These are phyloP conservation scores for Zaprionus capensis DNA, from an alignment of 1,140 invertebrate species.

Conservation along the genomic window DNA sequence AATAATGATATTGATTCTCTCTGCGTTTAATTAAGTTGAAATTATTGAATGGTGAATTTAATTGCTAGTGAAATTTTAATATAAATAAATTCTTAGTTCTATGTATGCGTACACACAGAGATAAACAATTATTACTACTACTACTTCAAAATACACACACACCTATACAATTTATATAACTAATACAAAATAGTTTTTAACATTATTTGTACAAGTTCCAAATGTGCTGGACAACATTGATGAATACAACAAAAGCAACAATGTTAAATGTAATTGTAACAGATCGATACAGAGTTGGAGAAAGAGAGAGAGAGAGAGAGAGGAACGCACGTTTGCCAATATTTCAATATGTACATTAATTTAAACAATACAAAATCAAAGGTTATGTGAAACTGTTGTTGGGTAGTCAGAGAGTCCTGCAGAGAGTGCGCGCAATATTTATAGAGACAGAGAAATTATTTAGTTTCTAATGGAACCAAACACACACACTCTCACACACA, in stretches of 20 bases:
- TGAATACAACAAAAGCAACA: conserved; percentile 34
- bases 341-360: conserved; percentile 63
- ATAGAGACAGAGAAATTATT: conserved; percentile 66
- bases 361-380: conserved; percentile 51
- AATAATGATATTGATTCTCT: conserved; percentile 69
- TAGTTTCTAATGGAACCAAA: conserved; percentile 63
- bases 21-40: conserved; percentile 70
- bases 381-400: conserved; percentile 70
- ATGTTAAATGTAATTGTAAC: conserved; percentile 27
- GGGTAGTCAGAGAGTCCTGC: conserved; percentile 14
- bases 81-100: conserved; percentile 77
- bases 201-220: conserved; percentile 54
- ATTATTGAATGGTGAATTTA: conserved; percentile 78
- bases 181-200: conserved; percentile 67
- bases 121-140: conserved; percentile 6
- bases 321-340: conserved; percentile 58
- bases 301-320: conserved; percentile 1
- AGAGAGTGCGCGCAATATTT: conserved; percentile 52
- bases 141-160: conserved; percentile 5
- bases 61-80: conserved; percentile 78
- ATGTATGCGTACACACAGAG: conserved; percentile 34
- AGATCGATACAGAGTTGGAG: background rate
- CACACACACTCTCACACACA: conserved; percentile 30
- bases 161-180: conserved; percentile 19
- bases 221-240: conserved; percentile 68